Evolutionary conservation across 2,797 vertebrate genomes (phyloP).

Genomic region (Chaenodraco wilsoni): DNA sequence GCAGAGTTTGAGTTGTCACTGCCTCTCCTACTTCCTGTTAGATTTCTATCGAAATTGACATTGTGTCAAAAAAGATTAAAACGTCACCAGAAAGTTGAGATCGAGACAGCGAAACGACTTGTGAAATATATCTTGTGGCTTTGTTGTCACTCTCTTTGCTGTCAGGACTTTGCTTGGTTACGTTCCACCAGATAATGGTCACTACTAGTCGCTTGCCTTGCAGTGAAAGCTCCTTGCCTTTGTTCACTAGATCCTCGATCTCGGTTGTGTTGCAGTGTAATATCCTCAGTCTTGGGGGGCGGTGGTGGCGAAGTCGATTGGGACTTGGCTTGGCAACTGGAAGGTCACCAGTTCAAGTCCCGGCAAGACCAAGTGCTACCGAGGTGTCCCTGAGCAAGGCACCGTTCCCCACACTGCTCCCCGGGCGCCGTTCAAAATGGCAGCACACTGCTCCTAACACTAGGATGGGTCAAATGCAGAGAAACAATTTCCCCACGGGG

Average conservation of each 20-base stretch:
- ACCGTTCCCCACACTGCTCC: too few species aligned
- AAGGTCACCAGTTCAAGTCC: too few species aligned
- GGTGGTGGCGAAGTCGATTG: too few species aligned
- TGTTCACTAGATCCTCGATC: slow-evolving; percentile 47
- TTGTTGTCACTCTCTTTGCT: background rate
- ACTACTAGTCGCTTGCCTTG: slow-evolving; percentile 18
- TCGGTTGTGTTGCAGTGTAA: slow-evolving; percentile 52
- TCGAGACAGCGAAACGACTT: slow-evolving; percentile 22
- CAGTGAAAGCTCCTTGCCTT: slow-evolving; percentile 31
- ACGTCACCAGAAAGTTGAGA: slow-evolving; percentile 23
- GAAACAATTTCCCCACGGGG: too few species aligned
- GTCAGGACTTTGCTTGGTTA: background rate
- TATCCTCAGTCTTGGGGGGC: slow-evolving; percentile 38
- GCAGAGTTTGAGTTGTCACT: slow-evolving; percentile 63
- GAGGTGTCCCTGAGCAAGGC: too few species aligned
- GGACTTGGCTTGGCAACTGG: too few species aligned
- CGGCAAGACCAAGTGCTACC: too few species aligned
- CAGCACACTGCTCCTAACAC: too few species aligned
- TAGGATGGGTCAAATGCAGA: too few species aligned
- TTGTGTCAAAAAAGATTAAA: slow-evolving; percentile 33
- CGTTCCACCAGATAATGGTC: slow-evolving; percentile 30
- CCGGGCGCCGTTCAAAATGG: too few species aligned
- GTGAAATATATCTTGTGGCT: slow-evolving; percentile 9
- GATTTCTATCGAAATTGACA: slow-evolving; percentile 42
- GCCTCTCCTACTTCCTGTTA: slow-evolving; percentile 52